Evolutionary conservation across 2,888 invertebrate species (phyloP).

Genomic region (Ectemnius lituratus): DNA sequence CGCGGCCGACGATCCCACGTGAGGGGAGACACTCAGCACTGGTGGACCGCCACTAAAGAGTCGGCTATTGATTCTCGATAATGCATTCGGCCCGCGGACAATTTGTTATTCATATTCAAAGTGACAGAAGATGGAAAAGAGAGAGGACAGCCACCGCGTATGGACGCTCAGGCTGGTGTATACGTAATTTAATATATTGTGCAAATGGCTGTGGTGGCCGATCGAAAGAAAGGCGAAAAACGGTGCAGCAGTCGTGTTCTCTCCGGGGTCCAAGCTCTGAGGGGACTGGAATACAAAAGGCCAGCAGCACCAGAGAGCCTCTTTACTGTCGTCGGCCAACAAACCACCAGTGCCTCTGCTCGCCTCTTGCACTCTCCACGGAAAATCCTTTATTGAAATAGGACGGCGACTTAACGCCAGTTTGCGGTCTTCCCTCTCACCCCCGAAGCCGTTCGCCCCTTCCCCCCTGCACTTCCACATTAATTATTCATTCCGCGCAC

Average conservation of each 20-base stretch:
- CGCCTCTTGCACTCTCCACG: conserved; percentile 18
- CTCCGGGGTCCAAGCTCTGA: neutral
- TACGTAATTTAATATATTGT: conserved; percentile 44
- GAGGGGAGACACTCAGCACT: neutral
- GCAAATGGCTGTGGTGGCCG: conserved; percentile 10
- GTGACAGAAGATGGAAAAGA: conserved; percentile 26
- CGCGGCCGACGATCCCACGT: neutral
- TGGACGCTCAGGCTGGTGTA: conserved; percentile 8
- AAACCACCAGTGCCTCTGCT: neutral
- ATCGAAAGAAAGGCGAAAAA: neutral
- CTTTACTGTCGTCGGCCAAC: too few relatives aligned
- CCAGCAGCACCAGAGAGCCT: neutral
- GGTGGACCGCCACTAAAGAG: neutral
- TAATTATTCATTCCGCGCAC: conserved; percentile 57
- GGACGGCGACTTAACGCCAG: conserved; percentile 13
- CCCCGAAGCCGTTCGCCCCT: conserved; percentile 14
- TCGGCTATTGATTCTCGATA: conserved; percentile 50
- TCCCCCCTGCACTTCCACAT: conserved; percentile 21
- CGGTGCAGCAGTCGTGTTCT: conserved; percentile 1
- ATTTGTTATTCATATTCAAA: conserved; percentile 56
- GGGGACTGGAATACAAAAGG: neutral
- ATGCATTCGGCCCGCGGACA: conserved; percentile 49
- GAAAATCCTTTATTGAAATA: conserved; percentile 42
- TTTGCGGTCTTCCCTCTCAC: conserved; percentile 5
- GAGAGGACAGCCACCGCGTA: neutral